These are phyloP conservation scores for Centropus unirufus DNA, from an alignment of 2,113 vertebrate genomes.

Conservation along the genomic window DNA sequence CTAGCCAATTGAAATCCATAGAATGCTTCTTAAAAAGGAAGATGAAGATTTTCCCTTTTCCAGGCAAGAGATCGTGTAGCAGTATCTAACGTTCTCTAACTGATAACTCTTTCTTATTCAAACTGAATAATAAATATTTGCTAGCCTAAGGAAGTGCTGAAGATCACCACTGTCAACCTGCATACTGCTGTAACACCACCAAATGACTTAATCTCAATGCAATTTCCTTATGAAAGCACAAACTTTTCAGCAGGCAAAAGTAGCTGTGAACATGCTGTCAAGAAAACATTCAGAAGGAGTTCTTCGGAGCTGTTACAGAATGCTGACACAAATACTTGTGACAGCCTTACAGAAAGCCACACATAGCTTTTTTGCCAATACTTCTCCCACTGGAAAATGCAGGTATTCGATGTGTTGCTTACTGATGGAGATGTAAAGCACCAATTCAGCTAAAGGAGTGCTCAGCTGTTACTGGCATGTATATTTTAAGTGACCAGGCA, in stretches of 20 bases:
- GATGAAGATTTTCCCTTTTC: background rate
- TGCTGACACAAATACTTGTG: background rate
- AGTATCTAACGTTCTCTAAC: background rate
- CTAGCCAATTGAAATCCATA: background rate
- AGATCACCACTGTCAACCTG: background rate
- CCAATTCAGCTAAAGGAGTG: background rate
- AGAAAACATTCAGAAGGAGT: background rate
- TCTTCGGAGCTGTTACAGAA: background rate
- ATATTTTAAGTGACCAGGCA: background rate
- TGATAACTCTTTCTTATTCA: background rate
- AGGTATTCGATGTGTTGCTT: background rate
- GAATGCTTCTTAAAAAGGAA: background rate
- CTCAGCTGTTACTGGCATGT: background rate
- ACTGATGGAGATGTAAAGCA: background rate
- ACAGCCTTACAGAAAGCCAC: background rate
- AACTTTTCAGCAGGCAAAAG: background rate
- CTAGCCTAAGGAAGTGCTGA: background rate
- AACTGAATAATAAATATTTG: background rate
- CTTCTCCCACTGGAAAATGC: background rate
- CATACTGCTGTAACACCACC: background rate
- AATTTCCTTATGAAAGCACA: background rate
- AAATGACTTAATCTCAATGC: background rate
- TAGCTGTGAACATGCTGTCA: background rate
- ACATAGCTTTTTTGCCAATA: background rate
- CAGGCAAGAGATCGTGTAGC: background rate